A percentile compares a stretch with the other conserved stretches of the same genome.
Evolutionary conservation across 2,888 invertebrate species (phyloP).

Genomic region (Ormyrus nitidulus): DNA sequence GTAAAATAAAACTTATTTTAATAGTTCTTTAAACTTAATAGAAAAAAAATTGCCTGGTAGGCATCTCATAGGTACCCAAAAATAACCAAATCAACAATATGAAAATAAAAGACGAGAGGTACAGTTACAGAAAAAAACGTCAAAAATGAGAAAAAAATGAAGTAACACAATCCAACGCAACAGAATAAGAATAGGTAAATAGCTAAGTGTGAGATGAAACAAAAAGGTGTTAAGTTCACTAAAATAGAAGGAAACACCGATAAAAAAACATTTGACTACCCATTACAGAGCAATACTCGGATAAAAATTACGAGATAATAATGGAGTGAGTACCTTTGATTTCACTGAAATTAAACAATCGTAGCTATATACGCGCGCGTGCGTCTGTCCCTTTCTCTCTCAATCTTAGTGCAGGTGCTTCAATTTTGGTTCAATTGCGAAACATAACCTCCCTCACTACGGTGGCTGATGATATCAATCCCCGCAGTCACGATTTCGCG

Average conservation of each 20-base stretch:
- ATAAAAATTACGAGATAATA: background rate
- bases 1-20: background rate
- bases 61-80: background rate
- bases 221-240: background rate
- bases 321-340: slow-evolving; percentile 6
- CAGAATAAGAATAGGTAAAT: background rate
- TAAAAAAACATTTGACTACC: background rate
- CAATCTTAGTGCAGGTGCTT: background rate
- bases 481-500: too few relatives aligned
- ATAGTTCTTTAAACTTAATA: background rate
- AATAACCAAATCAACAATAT: slow-evolving; percentile 31
- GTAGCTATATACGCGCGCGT: too few relatives aligned
- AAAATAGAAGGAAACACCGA: background rate
- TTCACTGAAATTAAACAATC: slow-evolving; percentile 10
- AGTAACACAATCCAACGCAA: slow-evolving; percentile 1
- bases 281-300: too few relatives aligned
- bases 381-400: too few relatives aligned
- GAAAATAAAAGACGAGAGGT: slow-evolving; percentile 16
- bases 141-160: slow-evolving; percentile 16
- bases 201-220: background rate
- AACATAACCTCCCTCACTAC: slow-evolving; percentile 61
- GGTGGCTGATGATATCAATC: background rate
- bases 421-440: slow-evolving; percentile 30
- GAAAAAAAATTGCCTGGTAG: background rate
- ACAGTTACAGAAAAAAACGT: slow-evolving; percentile 24